Percentiles rank a stretch among this genome's conserved stretches.
phyloP scores from a whole-genome alignment of 2,888 invertebrate genomes.

The Pachycephus smyrnensis region DNA sequence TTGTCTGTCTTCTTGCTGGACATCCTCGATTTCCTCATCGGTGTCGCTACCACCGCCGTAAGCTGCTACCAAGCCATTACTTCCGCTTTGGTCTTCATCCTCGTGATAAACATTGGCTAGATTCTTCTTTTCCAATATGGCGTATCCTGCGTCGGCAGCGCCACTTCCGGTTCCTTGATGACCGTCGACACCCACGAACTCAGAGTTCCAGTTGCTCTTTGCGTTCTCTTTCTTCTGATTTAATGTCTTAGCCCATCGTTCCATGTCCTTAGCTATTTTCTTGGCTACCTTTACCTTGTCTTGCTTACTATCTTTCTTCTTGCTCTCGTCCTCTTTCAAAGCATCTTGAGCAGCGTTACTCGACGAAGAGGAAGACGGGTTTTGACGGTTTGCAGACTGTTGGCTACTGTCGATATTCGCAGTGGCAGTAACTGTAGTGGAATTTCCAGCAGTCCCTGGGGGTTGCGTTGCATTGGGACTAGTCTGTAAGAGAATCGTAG shows the following conservation, averaged over 20 bases:
- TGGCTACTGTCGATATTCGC: slow-evolving; percentile 48
- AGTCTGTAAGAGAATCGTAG: slow-evolving; percentile 26
- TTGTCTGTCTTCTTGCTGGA: slow-evolving; percentile 67
- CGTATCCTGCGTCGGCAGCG: slow-evolving; percentile 93
- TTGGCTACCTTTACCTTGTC: slow-evolving; percentile 98
- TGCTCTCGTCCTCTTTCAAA: slow-evolving; percentile 73
- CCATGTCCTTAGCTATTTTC: slow-evolving; percentile 96
- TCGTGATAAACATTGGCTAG: slow-evolving; percentile 55
- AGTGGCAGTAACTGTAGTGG: slow-evolving; percentile 59
- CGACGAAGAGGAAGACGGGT: slow-evolving; percentile 31
- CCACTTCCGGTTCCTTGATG: slow-evolving; percentile 72
- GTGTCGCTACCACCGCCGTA: slow-evolving; percentile 82
- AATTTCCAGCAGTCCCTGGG: slow-evolving; percentile 66
- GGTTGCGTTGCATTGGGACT: slow-evolving; percentile 18
- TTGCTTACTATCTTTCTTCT: slow-evolving; percentile 81
- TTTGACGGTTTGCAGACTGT: slow-evolving; percentile 26
- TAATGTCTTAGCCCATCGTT: slow-evolving; percentile 95
- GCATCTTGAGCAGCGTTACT: slow-evolving; percentile 52
- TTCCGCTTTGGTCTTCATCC: slow-evolving; percentile 58
- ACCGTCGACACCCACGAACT: slow-evolving; percentile 53
- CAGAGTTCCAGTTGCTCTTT: slow-evolving; percentile 61
- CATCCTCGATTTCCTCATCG: slow-evolving; percentile 78
- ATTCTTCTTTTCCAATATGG: slow-evolving; percentile 86
- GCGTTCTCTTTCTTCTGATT: slow-evolving; percentile 92
- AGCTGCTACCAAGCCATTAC: slow-evolving; percentile 77